phyloP scores from a whole-genome alignment of 1,140 invertebrate genomes.

The Calephelis virginiensis region DNA sequence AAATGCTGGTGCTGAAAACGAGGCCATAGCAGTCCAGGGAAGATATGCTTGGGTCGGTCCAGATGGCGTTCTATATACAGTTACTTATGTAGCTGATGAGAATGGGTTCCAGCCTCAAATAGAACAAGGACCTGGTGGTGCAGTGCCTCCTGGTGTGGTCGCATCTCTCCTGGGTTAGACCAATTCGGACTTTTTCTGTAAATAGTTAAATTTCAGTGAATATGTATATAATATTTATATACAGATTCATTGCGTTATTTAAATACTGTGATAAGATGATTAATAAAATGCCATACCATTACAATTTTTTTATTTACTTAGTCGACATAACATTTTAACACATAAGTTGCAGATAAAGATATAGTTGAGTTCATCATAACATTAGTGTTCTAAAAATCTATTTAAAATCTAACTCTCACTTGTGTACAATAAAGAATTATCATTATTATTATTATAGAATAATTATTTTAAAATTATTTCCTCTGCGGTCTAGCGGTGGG shows the following conservation, averaged over 20 bases:
- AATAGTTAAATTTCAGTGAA: constrained; percentile 46
- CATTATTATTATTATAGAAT: too few species aligned
- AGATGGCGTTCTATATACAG: constrained; percentile 78
- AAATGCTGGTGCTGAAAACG: constrained; percentile 79
- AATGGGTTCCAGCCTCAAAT: constrained; percentile 83
- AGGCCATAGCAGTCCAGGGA: constrained; percentile 71
- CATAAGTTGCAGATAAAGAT: too few species aligned
- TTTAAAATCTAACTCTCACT: too few species aligned
- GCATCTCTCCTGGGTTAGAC: constrained; percentile 56
- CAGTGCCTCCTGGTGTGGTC: constrained; percentile 61
- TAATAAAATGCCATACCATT: background rate
- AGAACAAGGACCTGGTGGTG: constrained; percentile 81
- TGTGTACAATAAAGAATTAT: too few species aligned
- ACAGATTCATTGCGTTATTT: constrained; percentile 38
- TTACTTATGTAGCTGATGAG: constrained; percentile 88
- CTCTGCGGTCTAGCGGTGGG: too few species aligned
- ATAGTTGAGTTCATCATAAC: too few species aligned
- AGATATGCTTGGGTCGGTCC: constrained; percentile 79
- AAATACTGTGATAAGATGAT: constrained; percentile 24
- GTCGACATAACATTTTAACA: background rate
- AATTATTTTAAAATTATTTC: too few species aligned
- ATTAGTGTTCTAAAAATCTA: too few species aligned
- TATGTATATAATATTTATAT: constrained; percentile 71
- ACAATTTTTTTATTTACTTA: background rate
- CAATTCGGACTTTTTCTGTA: constrained; percentile 37